A percentile compares a stretch with the other conserved stretches of the same genome.
phyloP scores from a whole-genome alignment of 2,113 vertebrate genomes.

The Mixornis gularis region DNA sequence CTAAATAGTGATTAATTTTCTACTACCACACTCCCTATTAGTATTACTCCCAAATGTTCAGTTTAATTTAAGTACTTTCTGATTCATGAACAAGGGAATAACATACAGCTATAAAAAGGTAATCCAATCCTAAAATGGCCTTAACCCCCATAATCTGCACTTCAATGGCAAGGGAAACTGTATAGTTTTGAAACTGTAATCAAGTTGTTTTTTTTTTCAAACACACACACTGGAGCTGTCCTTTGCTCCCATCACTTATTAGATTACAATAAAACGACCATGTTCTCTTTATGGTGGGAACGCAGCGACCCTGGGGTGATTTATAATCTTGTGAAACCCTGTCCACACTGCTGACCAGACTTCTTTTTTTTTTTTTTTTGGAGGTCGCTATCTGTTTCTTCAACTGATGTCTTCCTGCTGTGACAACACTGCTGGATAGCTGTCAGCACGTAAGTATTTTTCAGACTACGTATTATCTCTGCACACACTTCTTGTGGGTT shows the following conservation, averaged over 20 bases:
- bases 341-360: slow-evolving; percentile 82
- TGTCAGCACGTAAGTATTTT: slow-evolving; percentile 88
- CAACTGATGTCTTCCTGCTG: slow-evolving; percentile 96
- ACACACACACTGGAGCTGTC: slow-evolving; percentile 83
- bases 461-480: slow-evolving; percentile 76
- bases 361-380: slow-evolving; percentile 45
- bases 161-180: slow-evolving; percentile 80
- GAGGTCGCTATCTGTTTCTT: slow-evolving; percentile 87
- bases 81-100: slow-evolving; percentile 83
- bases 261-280: slow-evolving; percentile 83
- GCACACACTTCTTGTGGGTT: slow-evolving; percentile 63
- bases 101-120: slow-evolving; percentile 80
- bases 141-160: slow-evolving; percentile 83
- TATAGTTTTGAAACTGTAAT: slow-evolving; percentile 86
- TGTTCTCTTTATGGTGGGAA: slow-evolving; percentile 87
- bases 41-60: slow-evolving; percentile 81
- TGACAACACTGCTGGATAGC: slow-evolving; percentile 90
- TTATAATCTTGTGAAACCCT: slow-evolving; percentile 93
- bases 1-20: slow-evolving; percentile 80
- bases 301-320: slow-evolving; percentile 86
- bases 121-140: slow-evolving; percentile 81
- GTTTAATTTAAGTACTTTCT: slow-evolving; percentile 83
- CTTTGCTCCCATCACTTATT: slow-evolving; percentile 88
- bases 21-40: slow-evolving; percentile 71
- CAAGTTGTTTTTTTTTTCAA: slow-evolving; percentile 84